A percentile compares a stretch with the other conserved stretches of the same genome.
phyloP scores from a whole-genome alignment of 2,113 vertebrate species.

The Rhynchopsitta pachyrhyncha region DNA sequence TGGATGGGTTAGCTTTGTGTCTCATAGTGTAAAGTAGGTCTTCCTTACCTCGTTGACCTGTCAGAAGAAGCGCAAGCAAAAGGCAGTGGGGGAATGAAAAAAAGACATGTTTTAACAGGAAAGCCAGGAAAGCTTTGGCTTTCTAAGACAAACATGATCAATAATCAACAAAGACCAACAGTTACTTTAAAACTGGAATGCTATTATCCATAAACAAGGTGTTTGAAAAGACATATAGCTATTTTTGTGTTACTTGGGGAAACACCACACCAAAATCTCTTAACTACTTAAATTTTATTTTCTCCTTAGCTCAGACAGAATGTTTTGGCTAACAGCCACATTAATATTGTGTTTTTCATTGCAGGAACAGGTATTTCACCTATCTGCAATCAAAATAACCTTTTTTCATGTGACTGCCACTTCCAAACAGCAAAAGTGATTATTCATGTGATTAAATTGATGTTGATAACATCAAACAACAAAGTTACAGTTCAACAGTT shows the following conservation, averaged over 20 bases:
- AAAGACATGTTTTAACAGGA: constrained; percentile 84
- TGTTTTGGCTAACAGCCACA: neutral
- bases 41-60: constrained; percentile 99
- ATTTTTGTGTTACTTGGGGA: neutral
- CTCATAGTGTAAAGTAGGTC: constrained; percentile 66
- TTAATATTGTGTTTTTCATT: neutral
- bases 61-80: constrained; percentile 86
- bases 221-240: neutral
- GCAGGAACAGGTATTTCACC: neutral
- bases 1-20: constrained; percentile 77
- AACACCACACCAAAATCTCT: neutral
- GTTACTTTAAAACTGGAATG: neutral
- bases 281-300: neutral
- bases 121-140: constrained; percentile 73
- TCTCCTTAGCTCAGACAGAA: neutral
- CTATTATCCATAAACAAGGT: neutral
- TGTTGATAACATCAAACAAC: too few species aligned
- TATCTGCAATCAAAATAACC: neutral
- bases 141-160: constrained; percentile 62
- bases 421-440: neutral
- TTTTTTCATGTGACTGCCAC: neutral
- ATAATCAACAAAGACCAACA: constrained; percentile 27
- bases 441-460: neutral
- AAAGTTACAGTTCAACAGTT: neutral
- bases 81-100: constrained; percentile 76